Percentiles rank a stretch among this genome's conserved stretches.
phyloP scores from a whole-genome alignment of 2,888 invertebrate species.

The Drosophila kuntzei region DNA sequence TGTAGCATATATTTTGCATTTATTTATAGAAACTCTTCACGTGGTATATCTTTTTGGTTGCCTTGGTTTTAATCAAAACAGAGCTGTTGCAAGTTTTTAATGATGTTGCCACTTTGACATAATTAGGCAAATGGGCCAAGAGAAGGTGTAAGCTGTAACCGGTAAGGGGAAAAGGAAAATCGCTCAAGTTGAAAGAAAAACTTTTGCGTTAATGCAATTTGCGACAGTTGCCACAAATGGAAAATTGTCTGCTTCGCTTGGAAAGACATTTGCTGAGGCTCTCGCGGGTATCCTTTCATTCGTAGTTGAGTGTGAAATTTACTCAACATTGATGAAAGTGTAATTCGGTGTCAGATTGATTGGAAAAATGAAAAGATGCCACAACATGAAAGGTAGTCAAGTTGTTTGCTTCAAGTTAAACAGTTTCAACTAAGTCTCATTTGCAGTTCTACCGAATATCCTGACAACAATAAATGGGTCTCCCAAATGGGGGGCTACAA shows the following conservation, averaged over 20 bases:
- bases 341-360: conserved; percentile 52
- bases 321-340: conserved; percentile 45
- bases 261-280: conserved; percentile 18
- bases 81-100: conserved; percentile 68
- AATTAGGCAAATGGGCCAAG: conserved; percentile 73
- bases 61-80: conserved; percentile 65
- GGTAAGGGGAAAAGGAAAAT: conserved; percentile 42
- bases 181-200: conserved; percentile 76
- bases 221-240: conserved; percentile 76
- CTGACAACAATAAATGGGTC: conserved; percentile 48
- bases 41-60: conserved; percentile 34
- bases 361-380: conserved; percentile 36
- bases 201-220: conserved; percentile 77
- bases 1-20: conserved; percentile 12
- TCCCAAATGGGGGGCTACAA: conserved; percentile 30
- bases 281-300: neutral
- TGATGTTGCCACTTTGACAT: conserved; percentile 75
- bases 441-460: conserved; percentile 20
- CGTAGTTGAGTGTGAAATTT: conserved; percentile 38
- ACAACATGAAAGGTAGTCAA: conserved; percentile 14
- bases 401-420: conserved; percentile 1
- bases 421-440: conserved; percentile 4
- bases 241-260: conserved; percentile 67
- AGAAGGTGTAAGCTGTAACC: conserved; percentile 1
- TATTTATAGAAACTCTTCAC: conserved; percentile 33